These are phyloP conservation scores for Porites rus DNA, from an alignment of 92 coral and sea anemone species.

Conservation along the genomic window DNA sequence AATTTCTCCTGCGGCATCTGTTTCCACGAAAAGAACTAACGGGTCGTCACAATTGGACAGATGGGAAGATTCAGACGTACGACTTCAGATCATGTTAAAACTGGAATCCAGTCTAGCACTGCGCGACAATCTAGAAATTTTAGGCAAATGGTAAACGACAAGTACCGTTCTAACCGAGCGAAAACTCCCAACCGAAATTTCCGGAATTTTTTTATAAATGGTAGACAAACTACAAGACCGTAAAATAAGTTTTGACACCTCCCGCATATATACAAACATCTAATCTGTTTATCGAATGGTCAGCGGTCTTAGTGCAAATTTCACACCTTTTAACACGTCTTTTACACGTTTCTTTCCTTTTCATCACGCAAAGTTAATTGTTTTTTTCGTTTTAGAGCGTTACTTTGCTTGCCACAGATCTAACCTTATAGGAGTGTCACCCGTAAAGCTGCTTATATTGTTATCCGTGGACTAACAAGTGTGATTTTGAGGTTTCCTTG, in stretches of 20 bases:
- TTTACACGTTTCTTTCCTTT: constrained; percentile 1
- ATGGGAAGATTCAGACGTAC: too few species aligned
- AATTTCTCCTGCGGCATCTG: too few species aligned
- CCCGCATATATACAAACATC: neutral
- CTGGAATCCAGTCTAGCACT: too few species aligned
- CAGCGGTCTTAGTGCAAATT: constrained; percentile 10
- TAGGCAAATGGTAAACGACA: too few species aligned
- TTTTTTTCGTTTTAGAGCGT: neutral
- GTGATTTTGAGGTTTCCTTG: neutral
- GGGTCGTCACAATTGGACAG: too few species aligned
- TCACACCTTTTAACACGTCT: constrained; percentile 16
- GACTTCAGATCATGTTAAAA: too few species aligned
- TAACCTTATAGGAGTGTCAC: neutral
- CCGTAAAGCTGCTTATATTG: neutral
- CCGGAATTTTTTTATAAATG: too few species aligned
- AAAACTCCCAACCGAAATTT: too few species aligned
- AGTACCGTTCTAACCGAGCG: too few species aligned
- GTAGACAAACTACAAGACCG: neutral
- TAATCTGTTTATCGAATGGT: neutral
- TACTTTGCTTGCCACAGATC: neutral
- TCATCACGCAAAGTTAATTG: constrained; percentile 13
- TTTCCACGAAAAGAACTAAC: too few species aligned
- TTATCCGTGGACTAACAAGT: neutral
- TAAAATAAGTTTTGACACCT: neutral
- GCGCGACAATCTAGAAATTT: too few species aligned